These are phyloP conservation scores for Menura novaehollandiae DNA, from an alignment of 2,113 vertebrate species.

Conservation along the genomic window DNA sequence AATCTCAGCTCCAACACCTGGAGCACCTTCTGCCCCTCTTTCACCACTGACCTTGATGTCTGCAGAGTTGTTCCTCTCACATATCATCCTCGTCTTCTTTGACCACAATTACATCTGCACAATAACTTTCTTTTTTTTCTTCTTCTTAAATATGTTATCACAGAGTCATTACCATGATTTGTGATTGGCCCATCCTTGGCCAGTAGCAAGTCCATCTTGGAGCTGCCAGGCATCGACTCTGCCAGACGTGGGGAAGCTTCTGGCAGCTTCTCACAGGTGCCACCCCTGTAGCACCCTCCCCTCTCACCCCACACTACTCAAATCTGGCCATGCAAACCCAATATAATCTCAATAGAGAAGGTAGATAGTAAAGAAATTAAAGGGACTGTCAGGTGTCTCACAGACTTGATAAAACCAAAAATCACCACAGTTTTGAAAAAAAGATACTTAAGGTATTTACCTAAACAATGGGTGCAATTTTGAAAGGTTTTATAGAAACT, in stretches of 20 bases:
- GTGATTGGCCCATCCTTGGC: background rate
- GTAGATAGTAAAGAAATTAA: background rate
- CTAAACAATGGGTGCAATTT: background rate
- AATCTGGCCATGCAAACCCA: background rate
- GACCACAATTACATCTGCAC: background rate
- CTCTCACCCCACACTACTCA: background rate
- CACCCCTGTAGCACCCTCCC: no score
- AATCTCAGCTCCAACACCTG: background rate
- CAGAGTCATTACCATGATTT: background rate
- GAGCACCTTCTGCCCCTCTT: background rate
- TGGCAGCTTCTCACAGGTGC: no score
- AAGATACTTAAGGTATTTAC: fast-evolving
- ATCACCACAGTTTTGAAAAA: fast-evolving
- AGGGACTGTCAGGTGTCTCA: background rate
- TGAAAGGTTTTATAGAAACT: background rate
- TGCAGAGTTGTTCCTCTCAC: background rate
- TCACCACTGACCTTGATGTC: background rate
- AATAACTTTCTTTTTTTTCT: background rate
- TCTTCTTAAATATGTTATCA: background rate
- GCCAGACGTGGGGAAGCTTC: background rate
- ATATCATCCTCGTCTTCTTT: background rate
- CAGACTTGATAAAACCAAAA: background rate
- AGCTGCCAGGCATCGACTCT: background rate
- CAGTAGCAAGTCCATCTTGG: background rate
- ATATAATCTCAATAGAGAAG: background rate